Evolutionary conservation across 2,797 vertebrate species (phyloP), one percentile per base, ranked within the genome.

Genomic region (Coracias cyanogaster): DNA sequence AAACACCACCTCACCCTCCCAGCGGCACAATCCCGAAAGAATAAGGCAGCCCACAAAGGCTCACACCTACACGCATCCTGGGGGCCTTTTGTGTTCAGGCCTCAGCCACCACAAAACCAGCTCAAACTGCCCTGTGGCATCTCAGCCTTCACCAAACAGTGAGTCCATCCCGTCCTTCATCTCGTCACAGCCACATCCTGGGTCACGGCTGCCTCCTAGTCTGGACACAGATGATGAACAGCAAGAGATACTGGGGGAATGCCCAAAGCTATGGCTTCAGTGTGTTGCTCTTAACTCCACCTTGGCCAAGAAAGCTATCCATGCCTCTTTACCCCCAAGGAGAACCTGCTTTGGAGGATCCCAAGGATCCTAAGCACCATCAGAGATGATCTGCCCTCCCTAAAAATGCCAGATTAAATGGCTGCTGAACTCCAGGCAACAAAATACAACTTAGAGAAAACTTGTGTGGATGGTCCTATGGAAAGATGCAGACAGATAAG

Each of bases 21-120:
- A 29, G 51, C 5, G 3, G 33, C 17, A 13, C 0, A 0, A 76
- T 35, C 29, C 24, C 0, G 0, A 48, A 31, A 57, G 43, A 21
- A 65, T 12, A 89, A 28, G 48, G 45, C 52, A 83, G 52, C 79
- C 77, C 60, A 45, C n/a, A 77, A 29, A 66, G 8, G 2, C 2
- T 1, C 18, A 14, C 57, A 81, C 45, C 51, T 64, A 46, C 25
- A 17, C 10, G 20, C 39, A 7, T 11, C 46, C 58, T 8, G 9
- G 12, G 33, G 35, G 5, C 21, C 20, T 57, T 22, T 12, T 19
- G 73, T 26, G 29, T 25, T 91, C 70, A 58, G 54, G 29, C 15
- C 65, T 52, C 58, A 58, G 54, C 39, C 51, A 79, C 20, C 20
- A 29, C 15, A 60, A 46, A 85, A 33, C 17, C 46, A 73, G 51